These are phyloP conservation scores for Aselliscus stoliczkanus DNA, from an alignment of 2,797 vertebrate genomes.

Conservation along the genomic window DNA sequence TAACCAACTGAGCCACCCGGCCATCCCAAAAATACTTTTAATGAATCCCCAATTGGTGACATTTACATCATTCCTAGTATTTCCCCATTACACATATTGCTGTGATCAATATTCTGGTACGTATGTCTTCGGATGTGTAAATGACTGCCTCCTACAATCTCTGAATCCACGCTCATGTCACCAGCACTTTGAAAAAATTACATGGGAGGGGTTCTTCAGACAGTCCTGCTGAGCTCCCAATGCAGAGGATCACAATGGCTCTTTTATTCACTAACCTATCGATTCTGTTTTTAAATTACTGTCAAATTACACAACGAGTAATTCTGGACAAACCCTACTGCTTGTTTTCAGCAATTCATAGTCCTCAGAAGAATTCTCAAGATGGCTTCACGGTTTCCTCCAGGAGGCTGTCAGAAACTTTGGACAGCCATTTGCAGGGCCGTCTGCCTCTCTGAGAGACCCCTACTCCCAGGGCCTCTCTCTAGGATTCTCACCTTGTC, in stretches of 20 bases:
- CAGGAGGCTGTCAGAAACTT: not conserved
- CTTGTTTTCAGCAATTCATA: constrained; percentile 14
- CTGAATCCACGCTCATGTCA: not conserved
- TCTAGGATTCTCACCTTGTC: not conserved
- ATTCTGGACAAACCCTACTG: constrained; percentile 26
- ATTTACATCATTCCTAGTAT: not conserved
- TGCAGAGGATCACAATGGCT: not conserved
- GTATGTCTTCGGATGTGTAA: not conserved
- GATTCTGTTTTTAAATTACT: constrained; percentile 55
- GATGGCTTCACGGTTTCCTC: not conserved
- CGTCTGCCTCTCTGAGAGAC: not conserved
- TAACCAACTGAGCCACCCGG: too few species aligned
- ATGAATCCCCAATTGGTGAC: not conserved
- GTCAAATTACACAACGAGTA: constrained; percentile 40
- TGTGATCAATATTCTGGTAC: not conserved
- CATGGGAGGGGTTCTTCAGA: not conserved
- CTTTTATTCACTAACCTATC: constrained; percentile 35
- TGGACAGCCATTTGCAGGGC: constrained; percentile 60
- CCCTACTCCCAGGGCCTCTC: fast-evolving
- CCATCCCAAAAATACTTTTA: not conserved
- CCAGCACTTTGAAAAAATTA: not conserved
- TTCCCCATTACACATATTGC: not conserved
- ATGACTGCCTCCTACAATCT: not conserved
- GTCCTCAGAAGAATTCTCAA: not conserved
- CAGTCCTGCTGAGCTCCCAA: not conserved